Evolutionary conservation across 2,888 invertebrate species (phyloP), one percentile per base, ranked within the genome.

Genomic region (Strigamia crassipes): DNA sequence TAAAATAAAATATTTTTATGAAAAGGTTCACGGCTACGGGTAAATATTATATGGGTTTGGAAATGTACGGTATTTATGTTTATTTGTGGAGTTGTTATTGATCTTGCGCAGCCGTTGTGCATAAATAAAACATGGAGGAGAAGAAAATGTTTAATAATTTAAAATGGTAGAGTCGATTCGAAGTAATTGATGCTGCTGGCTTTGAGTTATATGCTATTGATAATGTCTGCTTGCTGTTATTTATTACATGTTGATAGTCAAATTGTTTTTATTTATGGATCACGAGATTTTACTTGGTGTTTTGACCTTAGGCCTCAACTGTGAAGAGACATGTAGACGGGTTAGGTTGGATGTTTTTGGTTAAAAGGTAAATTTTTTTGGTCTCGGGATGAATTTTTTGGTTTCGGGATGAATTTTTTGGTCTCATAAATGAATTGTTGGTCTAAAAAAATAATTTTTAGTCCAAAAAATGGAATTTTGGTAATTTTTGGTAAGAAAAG

Each of bases 171-270:
- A 56, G 56, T 56, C 56, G 56, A 56, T 56, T 56, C 56, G 13
- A 5, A 18, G 56, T 56, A 15, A 18, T 9, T 56, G 56, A 18
- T 56, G 56, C 38, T 38, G 38, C 38, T 38, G 38, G 38, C 38
- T 18, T 15, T 56, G 56, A 56, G 56, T 56, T 18, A 56, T 18
- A 10, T 46, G 5, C n/a, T 15, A 56, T 56, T n/a, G n/a, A 46
- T 46, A 46, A 46, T 13, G 46, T n/a, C n/a, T 9, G n/a, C 8
- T 15, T 56, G n/a, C n/a, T n/a, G 56, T 56, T 56, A 56, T 56
- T 56, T 56, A 56, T 56, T 56, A 18, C 4, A 56, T 56, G 56
- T 56, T 56, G 56, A 56, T 56, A 56, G 56, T 56, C 56, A 56
- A 27, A 18, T 56, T 56, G 56, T n/a, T 56, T 56, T 56, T 56